A percentile compares a stretch with the other conserved stretches of the same genome.
Conservation (phyloP, 2,113 vertebrate species). For the Tapirus terrestris region DNA sequence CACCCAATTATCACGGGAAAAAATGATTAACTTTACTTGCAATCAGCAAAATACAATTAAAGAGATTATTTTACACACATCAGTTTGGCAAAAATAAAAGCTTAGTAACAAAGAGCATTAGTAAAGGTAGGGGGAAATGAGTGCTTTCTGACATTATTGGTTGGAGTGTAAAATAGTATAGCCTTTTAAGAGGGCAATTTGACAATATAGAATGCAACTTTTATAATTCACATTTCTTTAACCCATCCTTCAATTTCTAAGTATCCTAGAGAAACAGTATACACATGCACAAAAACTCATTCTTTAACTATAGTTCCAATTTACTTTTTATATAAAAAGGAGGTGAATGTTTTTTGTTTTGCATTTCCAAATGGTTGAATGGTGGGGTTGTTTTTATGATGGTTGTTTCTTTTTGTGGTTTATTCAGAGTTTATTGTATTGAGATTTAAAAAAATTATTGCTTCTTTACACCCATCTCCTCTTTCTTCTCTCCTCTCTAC, state of each 20-base stretch:
- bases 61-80: conserved; percentile 19
- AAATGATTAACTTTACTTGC: conserved; percentile 32
- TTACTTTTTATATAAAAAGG: background rate
- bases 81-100: background rate
- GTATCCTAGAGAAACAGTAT: background rate
- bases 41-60: background rate
- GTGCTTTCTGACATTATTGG: background rate
- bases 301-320: background rate
- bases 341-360: background rate
- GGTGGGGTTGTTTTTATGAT: background rate
- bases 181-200: background rate
- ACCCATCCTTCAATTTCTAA: background rate
- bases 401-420: background rate
- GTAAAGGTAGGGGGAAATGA: background rate
- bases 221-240: background rate
- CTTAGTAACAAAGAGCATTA: background rate
- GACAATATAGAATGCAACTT: background rate
- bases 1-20: background rate
- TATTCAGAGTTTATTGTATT: background rate
- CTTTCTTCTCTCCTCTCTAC: background rate
- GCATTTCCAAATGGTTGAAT: background rate
- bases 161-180: background rate
- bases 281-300: background rate
- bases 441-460: background rate
- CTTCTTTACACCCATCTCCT: background rate